A percentile compares a stretch with the other conserved stretches of the same genome.
These are phyloP conservation scores for Marronus borbonicus DNA, from an alignment of 2,888 invertebrate species.

Conservation along the genomic window DNA sequence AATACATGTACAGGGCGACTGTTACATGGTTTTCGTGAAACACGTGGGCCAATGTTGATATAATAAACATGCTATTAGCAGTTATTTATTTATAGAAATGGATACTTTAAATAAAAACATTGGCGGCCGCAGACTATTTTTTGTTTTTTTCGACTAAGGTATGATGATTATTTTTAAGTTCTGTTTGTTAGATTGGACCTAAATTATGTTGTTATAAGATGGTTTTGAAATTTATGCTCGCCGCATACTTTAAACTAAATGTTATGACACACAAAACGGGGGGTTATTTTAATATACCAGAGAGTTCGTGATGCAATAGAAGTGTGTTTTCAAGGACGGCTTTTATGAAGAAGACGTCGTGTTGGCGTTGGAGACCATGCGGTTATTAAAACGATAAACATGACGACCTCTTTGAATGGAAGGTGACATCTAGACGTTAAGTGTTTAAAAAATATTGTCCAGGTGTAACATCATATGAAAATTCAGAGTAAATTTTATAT, in stretches of 20 bases:
- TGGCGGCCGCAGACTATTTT: background rate
- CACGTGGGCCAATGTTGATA: conserved; percentile 25
- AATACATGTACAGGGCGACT: background rate
- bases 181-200: background rate
- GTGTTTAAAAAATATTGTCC: too few relatives aligned
- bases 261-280: too few relatives aligned
- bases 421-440: too few relatives aligned
- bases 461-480: too few relatives aligned
- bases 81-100: conserved; percentile 35
- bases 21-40: background rate
- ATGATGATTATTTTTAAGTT: conserved; percentile 12
- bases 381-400: background rate
- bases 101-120: conserved; percentile 27
- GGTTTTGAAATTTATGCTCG: background rate
- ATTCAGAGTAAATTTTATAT: too few relatives aligned
- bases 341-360: background rate
- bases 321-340: background rate
- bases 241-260: too few relatives aligned
- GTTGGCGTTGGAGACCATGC: background rate
- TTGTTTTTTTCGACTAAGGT: background rate
- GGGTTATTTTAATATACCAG: too few relatives aligned
- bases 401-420: too few relatives aligned
- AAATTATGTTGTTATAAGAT: conserved; percentile 11
- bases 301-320: too few relatives aligned
- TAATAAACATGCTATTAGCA: conserved; percentile 8